Evolutionary conservation across 2,797 vertebrate species (phyloP), one percentile per base, ranked within the genome.

Genomic region (Anguilla marmorata): DNA sequence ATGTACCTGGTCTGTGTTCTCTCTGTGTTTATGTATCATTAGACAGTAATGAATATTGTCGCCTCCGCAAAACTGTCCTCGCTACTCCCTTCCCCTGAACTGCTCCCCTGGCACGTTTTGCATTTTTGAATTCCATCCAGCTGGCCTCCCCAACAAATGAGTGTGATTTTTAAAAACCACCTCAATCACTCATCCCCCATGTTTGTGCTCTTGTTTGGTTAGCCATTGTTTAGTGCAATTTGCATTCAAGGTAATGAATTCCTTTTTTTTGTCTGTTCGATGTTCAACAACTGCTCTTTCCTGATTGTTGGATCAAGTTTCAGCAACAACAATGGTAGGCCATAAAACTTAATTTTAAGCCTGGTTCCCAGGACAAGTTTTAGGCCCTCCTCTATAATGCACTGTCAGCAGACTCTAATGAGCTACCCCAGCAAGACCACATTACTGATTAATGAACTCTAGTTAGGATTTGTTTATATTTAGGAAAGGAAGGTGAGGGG

Each of bases 401-500:
- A 82, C 79, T 21, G 41, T 82, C 79, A 82, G 41, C 6, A 11
- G 79, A 82, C 24, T 50, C 45, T 45, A 82, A 82, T 30, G 19
- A 48, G 45, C 79, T 82, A 24, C 30, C 79, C 79, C 79, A 5
- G 41, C 21, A 48, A 82, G 45, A 48, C 79, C 79, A n/a, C 41
- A 82, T 82, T 82, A 82, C 79, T 82, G 79, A 82, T 82, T 82
- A 82, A 82, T 82, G 21, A 50, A 82, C 76, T 74, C 69, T 80
- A 45, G 21, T 82, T 48, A 82, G 45, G 37, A 21, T 50, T 82
- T 50, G 45, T 82, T 82, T 82, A 50, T 82, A 48, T 48, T 82
- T 82, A 41, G 79, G 24, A 82, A 82, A 4, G 2, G 45, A 16
- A 5, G 14, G 72, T 14, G 27, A 8, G 74, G 16, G 74, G 4